A percentile compares a stretch with the other conserved stretches of the same genome.
phyloP scores from a whole-genome alignment of 2,888 invertebrate genomes.

The Diabrotica balteata region DNA sequence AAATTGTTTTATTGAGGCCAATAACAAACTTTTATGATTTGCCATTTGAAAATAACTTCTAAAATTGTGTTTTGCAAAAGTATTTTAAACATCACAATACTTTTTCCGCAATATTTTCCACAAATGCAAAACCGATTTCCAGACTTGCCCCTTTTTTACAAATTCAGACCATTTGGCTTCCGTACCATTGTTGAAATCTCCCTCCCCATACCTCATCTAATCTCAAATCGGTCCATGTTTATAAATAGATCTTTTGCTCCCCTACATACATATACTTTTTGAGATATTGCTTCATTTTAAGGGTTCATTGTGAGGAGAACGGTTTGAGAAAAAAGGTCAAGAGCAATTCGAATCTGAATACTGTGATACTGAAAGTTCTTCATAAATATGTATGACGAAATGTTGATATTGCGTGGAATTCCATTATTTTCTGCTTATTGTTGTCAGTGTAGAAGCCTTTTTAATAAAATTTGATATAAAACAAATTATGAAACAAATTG shows the following conservation, averaged over 20 bases:
- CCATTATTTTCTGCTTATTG: neutral
- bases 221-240: constrained; percentile 25
- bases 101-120: no score
- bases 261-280: constrained; percentile 12
- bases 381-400: constrained; percentile 9
- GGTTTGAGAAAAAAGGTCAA: constrained; percentile 4
- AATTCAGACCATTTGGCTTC: no score
- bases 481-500: no score
- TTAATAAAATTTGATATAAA: no score
- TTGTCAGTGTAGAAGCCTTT: no score
- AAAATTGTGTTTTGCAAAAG: no score
- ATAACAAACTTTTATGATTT: no score
- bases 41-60: no score
- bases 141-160: no score
- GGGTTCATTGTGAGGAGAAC: constrained; percentile 7
- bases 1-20: no score
- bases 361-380: neutral
- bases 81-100: no score
- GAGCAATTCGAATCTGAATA: constrained; percentile 4
- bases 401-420: constrained; percentile 2
- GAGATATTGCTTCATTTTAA: constrained; percentile 23
- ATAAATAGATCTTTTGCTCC: constrained; percentile 18
- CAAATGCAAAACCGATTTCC: no score
- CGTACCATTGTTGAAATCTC: neutral
- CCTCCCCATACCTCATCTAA: constrained; percentile 21